Conservation (phyloP, 64 coral and sea anemone genomes). For the Pocillopora damicornis region DNA sequence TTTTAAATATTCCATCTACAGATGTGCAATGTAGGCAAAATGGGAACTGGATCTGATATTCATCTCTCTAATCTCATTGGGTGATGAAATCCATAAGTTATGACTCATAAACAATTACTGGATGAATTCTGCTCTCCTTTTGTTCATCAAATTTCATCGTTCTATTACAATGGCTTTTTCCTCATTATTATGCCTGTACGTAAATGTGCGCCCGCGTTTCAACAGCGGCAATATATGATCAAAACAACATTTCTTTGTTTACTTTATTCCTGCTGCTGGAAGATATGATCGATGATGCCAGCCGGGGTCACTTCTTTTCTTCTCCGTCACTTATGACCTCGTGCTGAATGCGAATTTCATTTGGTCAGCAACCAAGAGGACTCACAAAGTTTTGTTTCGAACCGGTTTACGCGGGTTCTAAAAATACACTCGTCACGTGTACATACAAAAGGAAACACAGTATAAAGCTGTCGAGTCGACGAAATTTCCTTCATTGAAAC, state of each 20-base stretch:
- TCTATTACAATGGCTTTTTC: neutral
- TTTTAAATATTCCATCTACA: no score
- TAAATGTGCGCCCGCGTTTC: neutral
- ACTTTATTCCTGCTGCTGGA: neutral
- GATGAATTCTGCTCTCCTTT: no score
- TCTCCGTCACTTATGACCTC: neutral
- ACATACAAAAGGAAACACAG: slow-evolving; percentile 14
- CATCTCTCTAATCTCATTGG: no score
- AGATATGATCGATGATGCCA: neutral
- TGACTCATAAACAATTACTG: no score
- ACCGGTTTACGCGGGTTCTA: neutral
- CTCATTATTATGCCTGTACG: neutral
- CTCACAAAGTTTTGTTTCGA: neutral
- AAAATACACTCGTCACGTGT: slow-evolving; percentile 34
- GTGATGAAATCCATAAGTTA: no score
- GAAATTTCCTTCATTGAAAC: neutral
- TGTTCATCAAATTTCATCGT: no score
- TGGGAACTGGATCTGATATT: no score
- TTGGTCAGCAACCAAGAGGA: neutral
- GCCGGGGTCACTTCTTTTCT: neutral
- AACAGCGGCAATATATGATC: neutral
- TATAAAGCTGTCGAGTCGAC: slow-evolving; percentile 22
- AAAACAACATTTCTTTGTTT: neutral
- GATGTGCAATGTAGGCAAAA: no score
- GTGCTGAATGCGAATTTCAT: neutral